Base-by-base conservation (phyloP, 2,113 vertebrate species). In the Sprattus sprattus region DNA sequence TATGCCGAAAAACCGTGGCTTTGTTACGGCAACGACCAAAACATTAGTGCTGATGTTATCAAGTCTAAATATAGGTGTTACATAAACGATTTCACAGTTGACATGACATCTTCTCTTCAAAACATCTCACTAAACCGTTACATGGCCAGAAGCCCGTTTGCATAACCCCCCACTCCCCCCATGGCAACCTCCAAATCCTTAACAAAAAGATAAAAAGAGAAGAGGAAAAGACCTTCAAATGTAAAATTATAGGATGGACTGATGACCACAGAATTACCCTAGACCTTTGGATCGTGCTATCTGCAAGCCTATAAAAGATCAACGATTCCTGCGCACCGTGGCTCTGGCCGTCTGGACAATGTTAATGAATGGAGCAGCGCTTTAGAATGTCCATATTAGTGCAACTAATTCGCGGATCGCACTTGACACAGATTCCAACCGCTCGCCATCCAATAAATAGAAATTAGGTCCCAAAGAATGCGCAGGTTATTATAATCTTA, bases 201-300 rank as follows among this genome's bases (percentile, higher is more conserved):
- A 20, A 49, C 11, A 60, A 22, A 60, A 60, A 1, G 54, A 22
- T 60, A 20, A 60, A 20, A 0, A 60, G 18, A 22, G 20, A 22
- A 18, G 18, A 60, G 18, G 6, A 22, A 60, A 20, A 5, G 54
- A 60, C 54, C 3, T 20, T 22, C 54, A 57, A 6, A 57, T 20
- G 54, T 20, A 60, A 60, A n/a, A n/a, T n/a, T 60, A 60, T 60
- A 20, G 5, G 20, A 18, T 5, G 6, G 18, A 1, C 1, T 60
- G 3, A 22, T 60, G 54, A 60, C 20, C 20, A 60, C 54, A 60
- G 15, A 20, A 60, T 60, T 60, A 60, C 20, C 22, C 54, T 20
- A 47, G 75, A 88, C 85, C 89, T 88, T 90, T 89, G 89, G 85
- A 71, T 86, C 84, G 50, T 84, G 81, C 49, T 81, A 15, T 22